A percentile compares a stretch with the other conserved stretches of the same genome.
phyloP scores from a whole-genome alignment of 1,140 invertebrate genomes.

The Danaus plexippus region DNA sequence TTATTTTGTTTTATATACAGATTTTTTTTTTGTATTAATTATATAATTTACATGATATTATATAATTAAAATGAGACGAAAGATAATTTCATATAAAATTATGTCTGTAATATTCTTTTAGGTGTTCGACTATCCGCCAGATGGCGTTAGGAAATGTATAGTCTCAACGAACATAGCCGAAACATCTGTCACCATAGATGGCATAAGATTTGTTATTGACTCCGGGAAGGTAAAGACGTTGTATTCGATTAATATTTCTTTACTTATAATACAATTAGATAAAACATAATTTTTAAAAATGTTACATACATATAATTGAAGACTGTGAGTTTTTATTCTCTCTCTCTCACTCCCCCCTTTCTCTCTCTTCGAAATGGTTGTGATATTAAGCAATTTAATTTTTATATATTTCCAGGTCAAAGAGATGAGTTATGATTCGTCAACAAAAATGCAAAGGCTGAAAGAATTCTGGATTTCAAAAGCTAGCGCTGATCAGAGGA shows the following conservation, averaged over 20 bases:
- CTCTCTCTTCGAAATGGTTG: too few species aligned
- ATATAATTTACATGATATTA: too few species aligned
- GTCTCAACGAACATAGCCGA: constrained; percentile 99
- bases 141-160: constrained; percentile 96
- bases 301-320: too few species aligned
- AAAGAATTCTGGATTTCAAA: constrained; percentile 98
- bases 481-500: constrained; percentile 97
- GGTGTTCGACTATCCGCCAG: constrained; percentile 97
- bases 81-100: not conserved
- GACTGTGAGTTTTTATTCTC: too few species aligned
- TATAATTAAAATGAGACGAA: not conserved
- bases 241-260: not conserved
- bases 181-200: constrained; percentile 99
- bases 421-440: constrained; percentile 95
- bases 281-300: too few species aligned
- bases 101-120: constrained; percentile 39
- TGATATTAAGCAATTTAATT: too few species aligned
- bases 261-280: too few species aligned
- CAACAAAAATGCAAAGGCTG: constrained; percentile 88
- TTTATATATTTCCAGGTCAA: constrained; percentile 73
- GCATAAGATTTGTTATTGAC: constrained; percentile 97
- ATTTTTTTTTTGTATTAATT: too few species aligned
- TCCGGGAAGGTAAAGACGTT: constrained; percentile 85
- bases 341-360: too few species aligned
- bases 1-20: too few species aligned